These are phyloP conservation scores for Lepidurus couesii DNA, from an alignment of 1,140 invertebrate species.

Conservation along the genomic window DNA sequence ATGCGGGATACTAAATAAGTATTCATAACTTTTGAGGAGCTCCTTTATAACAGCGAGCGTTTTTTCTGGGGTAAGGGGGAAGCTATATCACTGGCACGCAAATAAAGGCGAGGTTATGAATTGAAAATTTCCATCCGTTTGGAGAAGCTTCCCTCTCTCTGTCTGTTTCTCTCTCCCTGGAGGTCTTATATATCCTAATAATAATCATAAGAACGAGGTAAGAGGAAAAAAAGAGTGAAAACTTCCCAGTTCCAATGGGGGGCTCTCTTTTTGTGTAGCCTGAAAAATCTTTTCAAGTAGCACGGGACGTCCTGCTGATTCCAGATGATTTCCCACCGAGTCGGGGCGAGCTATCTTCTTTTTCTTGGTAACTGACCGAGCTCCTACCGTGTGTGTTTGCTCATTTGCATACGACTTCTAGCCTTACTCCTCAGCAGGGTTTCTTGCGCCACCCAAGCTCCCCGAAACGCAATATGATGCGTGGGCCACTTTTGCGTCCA, in stretches of 20 bases:
- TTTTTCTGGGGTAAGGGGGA: not conserved
- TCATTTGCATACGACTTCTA: slow-evolving; percentile 22
- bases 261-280: not conserved
- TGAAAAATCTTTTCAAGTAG: not conserved
- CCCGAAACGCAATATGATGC: not conserved
- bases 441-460: slow-evolving; percentile 13
- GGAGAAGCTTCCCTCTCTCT: not conserved
- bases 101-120: slow-evolving; percentile 3
- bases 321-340: slow-evolving; percentile 17
- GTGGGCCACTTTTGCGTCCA: not conserved
- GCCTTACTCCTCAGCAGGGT: slow-evolving; percentile 20
- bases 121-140: not conserved
- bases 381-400: slow-evolving; percentile 17
- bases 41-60: not conserved
- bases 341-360: slow-evolving; percentile 4
- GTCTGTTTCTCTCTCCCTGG: not conserved
- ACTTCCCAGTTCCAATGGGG: not conserved
- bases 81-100: not conserved
- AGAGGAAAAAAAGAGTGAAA: not conserved
- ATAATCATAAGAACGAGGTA: not conserved
- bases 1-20: slow-evolving; percentile 11
- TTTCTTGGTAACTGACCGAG: not conserved
- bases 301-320: slow-evolving; percentile 20
- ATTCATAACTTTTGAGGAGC: slow-evolving; percentile 11
- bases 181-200: not conserved